Conservation (phyloP, 2,113 vertebrate genomes). For the Phalacrocorax pelagicus region DNA sequence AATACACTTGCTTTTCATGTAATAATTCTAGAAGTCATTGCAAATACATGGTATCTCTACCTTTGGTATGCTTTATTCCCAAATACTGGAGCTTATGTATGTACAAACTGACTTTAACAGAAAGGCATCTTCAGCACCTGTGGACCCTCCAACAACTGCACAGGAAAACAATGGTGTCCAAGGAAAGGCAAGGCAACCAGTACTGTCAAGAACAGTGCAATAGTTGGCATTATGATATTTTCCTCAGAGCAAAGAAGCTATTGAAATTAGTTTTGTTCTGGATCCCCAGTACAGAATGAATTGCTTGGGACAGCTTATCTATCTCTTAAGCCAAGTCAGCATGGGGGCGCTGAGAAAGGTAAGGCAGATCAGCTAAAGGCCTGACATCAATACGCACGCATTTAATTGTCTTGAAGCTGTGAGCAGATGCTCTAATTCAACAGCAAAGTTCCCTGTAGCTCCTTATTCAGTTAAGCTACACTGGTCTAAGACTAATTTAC, state of each 20-base stretch:
- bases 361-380: neutral
- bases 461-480: conserved; percentile 40
- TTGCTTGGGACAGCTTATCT: neutral
- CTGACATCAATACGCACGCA: neutral
- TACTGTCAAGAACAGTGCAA: neutral
- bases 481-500: conserved; percentile 37
- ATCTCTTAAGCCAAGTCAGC: neutral
- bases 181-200: neutral
- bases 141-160: neutral
- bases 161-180: neutral
- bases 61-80: neutral
- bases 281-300: neutral
- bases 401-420: conserved; percentile 27
- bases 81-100: neutral
- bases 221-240: neutral
- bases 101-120: neutral
- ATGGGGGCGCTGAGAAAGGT: neutral
- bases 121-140: neutral
- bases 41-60: neutral
- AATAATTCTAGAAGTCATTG: neutral
- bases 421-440: conserved; percentile 44
- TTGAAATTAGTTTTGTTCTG: neutral
- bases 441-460: conserved; percentile 27
- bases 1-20: neutral
- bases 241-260: neutral